Percentiles rank a stretch among this genome's conserved stretches.
These are phyloP conservation scores for Tachystola acroxantha DNA, from an alignment of 2,888 invertebrate genomes.

Conservation along the genomic window DNA sequence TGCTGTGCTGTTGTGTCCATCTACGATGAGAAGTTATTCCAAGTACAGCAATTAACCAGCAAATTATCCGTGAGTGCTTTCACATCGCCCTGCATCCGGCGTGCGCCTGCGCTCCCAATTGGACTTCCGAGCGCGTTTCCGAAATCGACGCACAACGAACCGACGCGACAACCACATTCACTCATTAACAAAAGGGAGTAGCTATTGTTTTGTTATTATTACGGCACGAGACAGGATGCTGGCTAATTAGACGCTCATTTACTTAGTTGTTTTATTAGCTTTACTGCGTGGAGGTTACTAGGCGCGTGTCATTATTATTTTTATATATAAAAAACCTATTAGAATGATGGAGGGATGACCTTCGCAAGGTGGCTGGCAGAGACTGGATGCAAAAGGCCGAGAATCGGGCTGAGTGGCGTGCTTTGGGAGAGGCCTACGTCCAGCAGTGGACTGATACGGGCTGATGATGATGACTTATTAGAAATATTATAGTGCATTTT, in stretches of 20 bases:
- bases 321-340: no score
- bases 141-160: constrained; percentile 47
- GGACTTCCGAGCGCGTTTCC: constrained; percentile 74
- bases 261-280: constrained; percentile 49
- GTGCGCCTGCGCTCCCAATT: constrained; percentile 66
- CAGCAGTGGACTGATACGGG: no score
- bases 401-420: no score
- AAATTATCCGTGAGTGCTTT: constrained; percentile 60
- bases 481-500: no score
- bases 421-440: no score
- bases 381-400: no score
- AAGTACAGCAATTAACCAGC: constrained; percentile 44
- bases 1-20: no score
- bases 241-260: constrained; percentile 68
- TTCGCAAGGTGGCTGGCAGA: no score
- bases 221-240: constrained; percentile 73
- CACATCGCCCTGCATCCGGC: constrained; percentile 68
- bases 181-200: constrained; percentile 29
- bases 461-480: no score
- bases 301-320: no score
- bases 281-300: constrained; percentile 15
- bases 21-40: constrained; percentile 3
- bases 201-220: constrained; percentile 75
- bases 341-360: no score
- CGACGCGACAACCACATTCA: constrained; percentile 57